Base-by-base conservation (phyloP, 2,797 vertebrate genomes). In the Tarsius wallacei region DNA sequence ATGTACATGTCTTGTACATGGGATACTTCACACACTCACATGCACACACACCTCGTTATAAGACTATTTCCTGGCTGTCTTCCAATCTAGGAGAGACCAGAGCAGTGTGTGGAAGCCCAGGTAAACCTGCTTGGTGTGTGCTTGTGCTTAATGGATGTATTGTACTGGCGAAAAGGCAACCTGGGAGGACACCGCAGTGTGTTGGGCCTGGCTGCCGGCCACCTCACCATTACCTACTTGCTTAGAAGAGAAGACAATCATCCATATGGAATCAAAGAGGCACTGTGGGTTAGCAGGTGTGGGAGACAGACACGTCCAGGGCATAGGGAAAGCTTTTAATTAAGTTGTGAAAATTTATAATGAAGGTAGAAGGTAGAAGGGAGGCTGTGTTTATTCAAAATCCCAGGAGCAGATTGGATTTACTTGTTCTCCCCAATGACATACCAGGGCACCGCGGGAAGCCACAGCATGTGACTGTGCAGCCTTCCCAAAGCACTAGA, bases 321-420 rank as follows among this genome's bases (percentile, higher is more conserved):
- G 24, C 74, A 11, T 7, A 47, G n/a, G 76, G 51, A 89, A 78
- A 53, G 55, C 61, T 97, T 85, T 96, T 82, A n/a, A 85, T 74
- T 91, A 49, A 83, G 70, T 61, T 28, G 33, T 85, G 70, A 86
- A 90, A 77, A 70, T 71, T 84, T 42, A 28, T 36, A 71, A 51
- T 71, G 68, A 70, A 82, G 36, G n/a, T n/a, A n/a, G n/a, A n/a
- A n/a, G n/a, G 59, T 53, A 55, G 16, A 0, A 3, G 49, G 64
- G 51, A 66, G 31, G 47, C 66, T 1, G 0, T 83, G 61, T 85
- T 81, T 89, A 36, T 82, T 55, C 2, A 0, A 7, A 24, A n/a
- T 83, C 89, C 78, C 26, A 7, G 68, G 36, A 94, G 51, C 36
- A 16, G 21, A 61, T 8, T 1, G 8, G 74, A 66, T 78, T 63